Evolutionary conservation across 2,113 vertebrate genomes (phyloP).

Genomic region (Machaerirhynchus nigripectus): DNA sequence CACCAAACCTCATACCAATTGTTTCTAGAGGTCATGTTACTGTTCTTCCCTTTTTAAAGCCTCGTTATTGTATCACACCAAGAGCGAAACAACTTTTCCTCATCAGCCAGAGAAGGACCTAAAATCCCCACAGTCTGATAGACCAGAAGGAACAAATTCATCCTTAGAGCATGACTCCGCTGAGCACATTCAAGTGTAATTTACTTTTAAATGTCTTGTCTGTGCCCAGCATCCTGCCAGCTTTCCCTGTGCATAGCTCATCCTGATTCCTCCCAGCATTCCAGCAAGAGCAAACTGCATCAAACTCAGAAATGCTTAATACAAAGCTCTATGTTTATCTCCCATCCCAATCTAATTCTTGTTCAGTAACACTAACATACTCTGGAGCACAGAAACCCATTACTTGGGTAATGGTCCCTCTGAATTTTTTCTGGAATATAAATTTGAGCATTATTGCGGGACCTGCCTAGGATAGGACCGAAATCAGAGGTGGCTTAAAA

Average conservation of each 20-base stretch:
- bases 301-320: not conserved
- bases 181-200: not conserved
- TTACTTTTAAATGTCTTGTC: not conserved
- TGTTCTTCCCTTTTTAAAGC: not conserved
- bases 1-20: not conserved
- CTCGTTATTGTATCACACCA: not conserved
- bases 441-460: not conserved
- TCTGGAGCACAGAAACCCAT: not conserved
- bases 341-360: not conserved
- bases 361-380: not conserved
- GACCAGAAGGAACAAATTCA: not conserved
- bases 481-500: not conserved
- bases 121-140: not conserved
- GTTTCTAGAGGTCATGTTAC: not conserved
- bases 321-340: not conserved
- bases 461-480: not conserved
- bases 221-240: not conserved
- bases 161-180: not conserved
- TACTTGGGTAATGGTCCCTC: not conserved
- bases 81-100: not conserved
- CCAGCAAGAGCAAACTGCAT: conserved; percentile 11
- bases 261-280: conserved; percentile 1
- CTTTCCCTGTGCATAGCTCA: not conserved
- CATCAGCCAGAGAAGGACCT: not conserved
- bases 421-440: not conserved